These are phyloP conservation scores for Siniperca knerii DNA, from an alignment of 2,113 vertebrate species.

Conservation along the genomic window DNA sequence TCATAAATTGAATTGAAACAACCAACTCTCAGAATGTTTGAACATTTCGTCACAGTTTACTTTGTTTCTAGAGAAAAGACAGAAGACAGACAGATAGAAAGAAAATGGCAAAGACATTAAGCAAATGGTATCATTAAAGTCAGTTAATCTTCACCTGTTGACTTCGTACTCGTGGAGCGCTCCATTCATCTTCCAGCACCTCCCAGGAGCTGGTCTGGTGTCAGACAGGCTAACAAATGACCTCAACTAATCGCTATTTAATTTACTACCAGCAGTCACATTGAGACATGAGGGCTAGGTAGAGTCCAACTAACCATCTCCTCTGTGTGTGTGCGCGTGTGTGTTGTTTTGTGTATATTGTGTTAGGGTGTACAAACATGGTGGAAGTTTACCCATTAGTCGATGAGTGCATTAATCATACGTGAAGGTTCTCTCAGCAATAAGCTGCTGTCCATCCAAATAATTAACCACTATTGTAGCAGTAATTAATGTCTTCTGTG, in stretches of 20 bases:
- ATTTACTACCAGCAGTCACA: slow-evolving; percentile 75
- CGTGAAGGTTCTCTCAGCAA: slow-evolving; percentile 34
- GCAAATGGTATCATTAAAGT: slow-evolving; percentile 81
- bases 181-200: slow-evolving; percentile 74
- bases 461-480: slow-evolving; percentile 48
- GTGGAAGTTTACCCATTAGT: slow-evolving; percentile 61
- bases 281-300: slow-evolving; percentile 38
- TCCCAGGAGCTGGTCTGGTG: slow-evolving; percentile 75
- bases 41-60: slow-evolving; percentile 33
- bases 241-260: slow-evolving; percentile 77
- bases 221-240: slow-evolving; percentile 78
- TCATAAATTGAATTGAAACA: neutral
- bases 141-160: slow-evolving; percentile 82
- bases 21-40: neutral
- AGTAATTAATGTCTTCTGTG: slow-evolving; percentile 40
- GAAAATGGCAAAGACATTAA: slow-evolving; percentile 71
- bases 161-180: slow-evolving; percentile 66
- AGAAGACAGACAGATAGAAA: slow-evolving; percentile 28
- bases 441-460: slow-evolving; percentile 56
- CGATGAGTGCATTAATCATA: slow-evolving; percentile 64
- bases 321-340: slow-evolving; percentile 11
- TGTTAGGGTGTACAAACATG: slow-evolving; percentile 15
- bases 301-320: slow-evolving; percentile 36
- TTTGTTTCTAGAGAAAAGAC: slow-evolving; percentile 50
- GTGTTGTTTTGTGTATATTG: neutral